Conservation (phyloP, 2,113 vertebrate genomes). For the Oncorhynchus mykiss region DNA sequence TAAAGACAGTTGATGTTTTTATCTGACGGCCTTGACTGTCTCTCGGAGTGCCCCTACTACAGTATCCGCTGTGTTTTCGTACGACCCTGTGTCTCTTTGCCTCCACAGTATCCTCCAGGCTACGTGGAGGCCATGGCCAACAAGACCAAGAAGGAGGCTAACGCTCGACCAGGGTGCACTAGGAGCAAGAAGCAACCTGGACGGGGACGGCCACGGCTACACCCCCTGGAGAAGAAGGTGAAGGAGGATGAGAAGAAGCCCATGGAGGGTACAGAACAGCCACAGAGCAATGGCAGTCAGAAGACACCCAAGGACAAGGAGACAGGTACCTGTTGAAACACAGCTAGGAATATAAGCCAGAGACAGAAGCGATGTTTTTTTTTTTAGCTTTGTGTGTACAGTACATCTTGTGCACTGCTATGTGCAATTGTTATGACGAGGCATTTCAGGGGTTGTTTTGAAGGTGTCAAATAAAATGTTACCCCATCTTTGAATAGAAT, state of each 20-base stretch:
- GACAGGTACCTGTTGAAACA: slow-evolving; percentile 52
- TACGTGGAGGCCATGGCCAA: slow-evolving; percentile 94
- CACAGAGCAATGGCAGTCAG: slow-evolving; percentile 81
- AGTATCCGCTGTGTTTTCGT: too few relatives aligned
- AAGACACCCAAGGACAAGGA: slow-evolving; percentile 79
- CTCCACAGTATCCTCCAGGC: slow-evolving; percentile 89
- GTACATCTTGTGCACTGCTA: too few relatives aligned
- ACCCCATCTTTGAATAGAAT: background rate
- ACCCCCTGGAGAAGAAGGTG: slow-evolving; percentile 65
- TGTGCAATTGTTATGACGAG: too few relatives aligned
- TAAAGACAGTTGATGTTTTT: too few relatives aligned
- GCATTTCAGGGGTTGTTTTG: too few relatives aligned
- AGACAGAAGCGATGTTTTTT: background rate
- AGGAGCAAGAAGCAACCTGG: slow-evolving; percentile 79
- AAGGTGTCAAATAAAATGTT: too few relatives aligned
- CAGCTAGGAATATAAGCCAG: background rate
- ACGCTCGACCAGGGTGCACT: slow-evolving; percentile 50
- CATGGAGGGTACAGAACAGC: slow-evolving; percentile 45
- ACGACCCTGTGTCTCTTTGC: background rate
- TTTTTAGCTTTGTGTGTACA: background rate
- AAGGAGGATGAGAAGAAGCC: slow-evolving; percentile 50
- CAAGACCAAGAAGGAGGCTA: slow-evolving; percentile 87
- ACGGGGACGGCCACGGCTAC: slow-evolving; percentile 70
- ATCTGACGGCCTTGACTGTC: too few relatives aligned
- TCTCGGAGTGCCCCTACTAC: too few relatives aligned